Conservation (phyloP, 2,888 invertebrate genomes). For the Gari tellinella region DNA sequence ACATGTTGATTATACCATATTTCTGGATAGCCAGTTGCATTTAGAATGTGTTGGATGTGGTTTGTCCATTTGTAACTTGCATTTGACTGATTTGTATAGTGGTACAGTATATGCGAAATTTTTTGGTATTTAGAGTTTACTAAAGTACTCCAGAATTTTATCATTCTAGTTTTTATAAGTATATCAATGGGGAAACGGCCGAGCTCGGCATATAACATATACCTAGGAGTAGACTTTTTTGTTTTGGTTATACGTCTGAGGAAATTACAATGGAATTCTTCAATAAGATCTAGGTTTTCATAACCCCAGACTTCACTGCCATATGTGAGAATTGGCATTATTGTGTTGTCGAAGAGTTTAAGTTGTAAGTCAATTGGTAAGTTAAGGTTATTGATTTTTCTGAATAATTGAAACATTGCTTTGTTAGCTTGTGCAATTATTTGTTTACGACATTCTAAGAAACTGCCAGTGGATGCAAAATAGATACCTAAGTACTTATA, state of each 20-base stretch:
- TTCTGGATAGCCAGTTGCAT: background rate
- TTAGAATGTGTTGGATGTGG: too few species aligned
- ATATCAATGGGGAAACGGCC: slow-evolving; percentile 5
- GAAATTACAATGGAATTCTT: slow-evolving; percentile 10
- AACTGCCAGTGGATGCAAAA: slow-evolving; percentile 28
- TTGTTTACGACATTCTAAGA: too few species aligned
- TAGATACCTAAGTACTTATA: too few species aligned
- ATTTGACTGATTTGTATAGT: background rate
- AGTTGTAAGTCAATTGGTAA: slow-evolving; percentile 22
- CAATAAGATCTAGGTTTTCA: slow-evolving; percentile 17
- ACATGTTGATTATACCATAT: slow-evolving; percentile 7
- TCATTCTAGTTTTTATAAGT: slow-evolving; percentile 3
- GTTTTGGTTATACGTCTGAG: slow-evolving; percentile 12
- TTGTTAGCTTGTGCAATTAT: slow-evolving; percentile 17
- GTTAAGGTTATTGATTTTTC: background rate
- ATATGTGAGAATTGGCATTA: slow-evolving; percentile 15
- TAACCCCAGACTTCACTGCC: slow-evolving; percentile 15
- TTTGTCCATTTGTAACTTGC: too few species aligned
- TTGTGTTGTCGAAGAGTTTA: slow-evolving; percentile 15
- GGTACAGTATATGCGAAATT: background rate
- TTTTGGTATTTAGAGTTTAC: background rate
- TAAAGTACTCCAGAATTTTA: background rate
- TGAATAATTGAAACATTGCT: too few species aligned
- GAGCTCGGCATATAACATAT: too few species aligned
- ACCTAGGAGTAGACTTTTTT: too few species aligned